Conservation (phyloP, 2,797 vertebrate species). For the Tamandua tetradactyla region DNA sequence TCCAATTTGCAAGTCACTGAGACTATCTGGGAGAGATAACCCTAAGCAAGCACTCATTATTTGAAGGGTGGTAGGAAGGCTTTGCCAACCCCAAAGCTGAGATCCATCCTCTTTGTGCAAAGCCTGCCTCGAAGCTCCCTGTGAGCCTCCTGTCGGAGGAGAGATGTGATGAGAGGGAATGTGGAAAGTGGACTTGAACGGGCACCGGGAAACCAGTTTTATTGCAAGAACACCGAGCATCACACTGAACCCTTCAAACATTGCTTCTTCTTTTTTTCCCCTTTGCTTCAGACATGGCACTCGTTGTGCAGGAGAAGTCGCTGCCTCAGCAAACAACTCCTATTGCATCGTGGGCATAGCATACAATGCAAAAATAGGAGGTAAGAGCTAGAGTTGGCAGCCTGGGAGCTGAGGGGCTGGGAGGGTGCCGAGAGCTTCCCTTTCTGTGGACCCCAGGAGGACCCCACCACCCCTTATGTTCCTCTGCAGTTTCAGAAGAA, state of each 20-base stretch:
- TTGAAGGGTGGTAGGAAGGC: background rate
- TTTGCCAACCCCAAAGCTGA: fast-evolving
- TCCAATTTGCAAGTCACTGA: fast-evolving
- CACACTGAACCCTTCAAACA: fast-evolving
- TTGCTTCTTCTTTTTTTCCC: fast-evolving
- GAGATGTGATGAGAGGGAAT: too few species aligned
- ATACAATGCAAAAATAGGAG: constrained; percentile 89
- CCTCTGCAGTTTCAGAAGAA: fast-evolving
- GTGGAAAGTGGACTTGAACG: fast-evolving
- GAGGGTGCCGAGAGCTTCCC: too few species aligned
- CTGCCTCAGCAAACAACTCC: constrained; percentile 87
- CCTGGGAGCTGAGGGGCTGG: background rate
- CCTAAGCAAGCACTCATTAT: fast-evolving
- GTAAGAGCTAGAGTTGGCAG: constrained; percentile 71
- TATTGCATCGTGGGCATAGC: constrained; percentile 89
- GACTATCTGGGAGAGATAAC: background rate
- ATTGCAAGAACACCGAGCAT: fast-evolving
- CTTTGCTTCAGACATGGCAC: constrained; percentile 85
- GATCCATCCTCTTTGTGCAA: too few species aligned
- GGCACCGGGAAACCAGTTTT: background rate
- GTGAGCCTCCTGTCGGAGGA: background rate
- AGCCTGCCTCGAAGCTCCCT: too few species aligned
- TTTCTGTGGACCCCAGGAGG: background rate
- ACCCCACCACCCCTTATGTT: background rate
- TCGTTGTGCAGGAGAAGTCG: constrained; percentile 88